Conservation (phyloP, 1,140 invertebrate species). For the Oryctes rhinoceros region DNA sequence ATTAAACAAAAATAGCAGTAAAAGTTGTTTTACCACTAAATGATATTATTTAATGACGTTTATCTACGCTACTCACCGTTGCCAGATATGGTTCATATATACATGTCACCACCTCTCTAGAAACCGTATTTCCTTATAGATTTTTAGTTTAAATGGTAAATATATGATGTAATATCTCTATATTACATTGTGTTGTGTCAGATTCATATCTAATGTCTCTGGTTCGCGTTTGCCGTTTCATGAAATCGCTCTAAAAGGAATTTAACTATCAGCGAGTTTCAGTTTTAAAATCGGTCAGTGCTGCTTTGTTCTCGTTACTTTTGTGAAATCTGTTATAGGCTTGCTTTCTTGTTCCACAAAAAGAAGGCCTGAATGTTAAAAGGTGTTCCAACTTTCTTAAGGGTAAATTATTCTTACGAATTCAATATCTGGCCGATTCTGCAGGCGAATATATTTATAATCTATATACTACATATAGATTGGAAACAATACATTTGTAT, state of each 20-base stretch:
- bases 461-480: too few species aligned
- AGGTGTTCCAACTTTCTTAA: too few species aligned
- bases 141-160: constrained; percentile 34
- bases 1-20: constrained; percentile 34
- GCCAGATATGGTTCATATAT: constrained; percentile 24
- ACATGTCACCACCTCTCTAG: constrained; percentile 10
- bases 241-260: neutral
- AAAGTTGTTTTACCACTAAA: constrained; percentile 34
- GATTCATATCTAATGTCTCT: constrained; percentile 3
- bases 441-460: too few species aligned
- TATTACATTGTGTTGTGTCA: neutral
- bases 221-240: neutral
- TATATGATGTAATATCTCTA: constrained; percentile 20
- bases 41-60: constrained; percentile 17
- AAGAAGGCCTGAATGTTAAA: too few species aligned
- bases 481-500: too few species aligned
- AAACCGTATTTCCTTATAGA: constrained; percentile 18
- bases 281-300: neutral
- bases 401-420: too few species aligned
- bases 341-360: too few species aligned
- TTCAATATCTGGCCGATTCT: too few species aligned
- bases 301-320: too few species aligned
- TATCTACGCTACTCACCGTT: neutral
- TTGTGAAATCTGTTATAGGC: too few species aligned
- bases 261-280: neutral